A percentile compares a stretch with the other conserved stretches of the same genome.
Conservation (phyloP, 2,113 vertebrate species). For the Speoplatyrhinus poulsoni region DNA sequence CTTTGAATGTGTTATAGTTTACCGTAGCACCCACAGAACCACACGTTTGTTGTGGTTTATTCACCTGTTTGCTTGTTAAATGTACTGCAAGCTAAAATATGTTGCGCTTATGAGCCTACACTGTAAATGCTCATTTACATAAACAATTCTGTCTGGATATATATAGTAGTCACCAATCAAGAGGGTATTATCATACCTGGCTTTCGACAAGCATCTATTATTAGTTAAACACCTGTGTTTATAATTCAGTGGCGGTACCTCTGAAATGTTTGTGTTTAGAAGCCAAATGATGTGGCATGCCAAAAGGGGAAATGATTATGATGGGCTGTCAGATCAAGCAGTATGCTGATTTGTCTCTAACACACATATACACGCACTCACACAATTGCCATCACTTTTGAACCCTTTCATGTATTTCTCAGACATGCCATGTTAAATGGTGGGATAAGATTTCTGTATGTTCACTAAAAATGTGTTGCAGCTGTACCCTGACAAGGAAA, state of each 20-base stretch:
- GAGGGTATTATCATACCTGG: neutral
- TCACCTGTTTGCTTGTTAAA: no score
- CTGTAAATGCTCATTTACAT: no score
- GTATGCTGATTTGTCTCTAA: slow-evolving; percentile 5
- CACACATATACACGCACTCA: neutral
- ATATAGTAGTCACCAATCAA: neutral
- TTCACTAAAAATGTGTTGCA: no score
- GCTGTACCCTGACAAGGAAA: no score
- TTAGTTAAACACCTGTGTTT: slow-evolving; percentile 45
- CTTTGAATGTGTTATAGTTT: no score
- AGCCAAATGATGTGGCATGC: slow-evolving; percentile 38
- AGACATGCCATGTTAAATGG: slow-evolving; percentile 9
- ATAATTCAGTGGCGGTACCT: slow-evolving; percentile 22
- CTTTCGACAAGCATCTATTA: slow-evolving; percentile 9
- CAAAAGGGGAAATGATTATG: slow-evolving; percentile 2
- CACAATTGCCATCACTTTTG: neutral
- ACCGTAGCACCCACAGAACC: no score
- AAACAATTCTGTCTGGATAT: no score
- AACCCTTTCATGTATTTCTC: neutral
- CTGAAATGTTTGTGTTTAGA: slow-evolving; percentile 29
- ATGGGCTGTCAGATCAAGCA: slow-evolving; percentile 8
- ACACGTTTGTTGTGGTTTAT: no score
- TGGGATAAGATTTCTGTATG: no score
- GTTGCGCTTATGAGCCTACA: no score
- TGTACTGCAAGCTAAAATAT: no score